Base-by-base conservation (phyloP, 2,113 vertebrate genomes). In the Oxyura jamaicensis region DNA sequence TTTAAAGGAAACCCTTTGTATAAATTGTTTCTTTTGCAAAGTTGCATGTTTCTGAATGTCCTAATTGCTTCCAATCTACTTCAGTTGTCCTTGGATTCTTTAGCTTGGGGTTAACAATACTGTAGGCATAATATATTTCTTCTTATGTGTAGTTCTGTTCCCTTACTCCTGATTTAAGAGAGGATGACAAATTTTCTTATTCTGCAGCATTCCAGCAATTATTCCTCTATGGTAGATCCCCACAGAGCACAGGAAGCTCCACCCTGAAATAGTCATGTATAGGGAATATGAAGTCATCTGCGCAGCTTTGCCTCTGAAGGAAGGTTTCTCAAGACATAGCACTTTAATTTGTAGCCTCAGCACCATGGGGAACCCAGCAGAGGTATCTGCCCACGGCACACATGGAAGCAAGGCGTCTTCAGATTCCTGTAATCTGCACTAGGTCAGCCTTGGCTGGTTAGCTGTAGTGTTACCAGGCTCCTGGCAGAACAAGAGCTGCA, bases 11-110 rank as follows among this genome's bases (percentile, higher is more conserved):
- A 90, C 21, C 9, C 31, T 95, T 86, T 88, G 26, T 78, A 86
- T 80, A 78, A 83, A 78, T 90, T 36, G 56, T 91, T 96, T 81
- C 93, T 48, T 93, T 84, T 84, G 67, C 63, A 88, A 81, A 91
- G 33, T 63, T 77, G 31, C 2, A 8, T 53, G 68, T 91, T 90
- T 74, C 50, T 94, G 36, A 29, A 50, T 83, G 60, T 71, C 50
- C 36, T 63, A 50, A 83, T 95, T 96, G 55, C 36, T 90, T 87
- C 50, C 85, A 66, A 87, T 74, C 78, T 91, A 53, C 75, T 50
- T 90, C 18, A 35, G 93, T 94, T 92, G 52, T 78, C 88, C 94
- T 74, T 73, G 52, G 60, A 12, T 10, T 83, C 44, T 72, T 44
- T 69, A 85, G 39, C 21, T 66, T 88, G 60, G 71, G 65, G 29